A percentile compares a stretch with the other conserved stretches of the same genome.
Evolutionary conservation across 2,888 invertebrate genomes (phyloP).

Genomic region (Synanthedon myopaeformis): DNA sequence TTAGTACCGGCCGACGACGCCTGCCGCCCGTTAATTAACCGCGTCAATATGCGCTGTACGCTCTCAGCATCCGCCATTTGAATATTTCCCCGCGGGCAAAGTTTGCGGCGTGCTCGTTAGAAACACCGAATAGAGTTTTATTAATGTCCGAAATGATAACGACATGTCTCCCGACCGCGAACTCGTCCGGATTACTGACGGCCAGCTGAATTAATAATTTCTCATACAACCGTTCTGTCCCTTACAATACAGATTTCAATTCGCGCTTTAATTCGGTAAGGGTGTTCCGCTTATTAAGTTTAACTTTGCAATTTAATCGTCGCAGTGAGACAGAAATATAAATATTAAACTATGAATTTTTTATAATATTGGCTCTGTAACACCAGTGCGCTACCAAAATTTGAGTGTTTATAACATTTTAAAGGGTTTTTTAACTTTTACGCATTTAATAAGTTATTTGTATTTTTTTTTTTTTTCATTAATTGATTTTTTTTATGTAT

Average conservation of each 20-base stretch:
- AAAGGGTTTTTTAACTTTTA: too few species aligned
- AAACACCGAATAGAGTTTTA: constrained; percentile 45
- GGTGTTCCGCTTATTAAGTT: constrained; percentile 11
- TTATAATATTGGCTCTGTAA: neutral
- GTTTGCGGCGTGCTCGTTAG: constrained; percentile 37
- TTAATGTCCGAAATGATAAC: constrained; percentile 56
- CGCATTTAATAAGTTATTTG: too few species aligned
- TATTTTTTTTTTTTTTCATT: too few species aligned
- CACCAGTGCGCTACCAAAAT: too few species aligned
- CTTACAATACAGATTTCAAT: constrained; percentile 34
- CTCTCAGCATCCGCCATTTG: constrained; percentile 27
- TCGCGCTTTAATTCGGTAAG: constrained; percentile 37
- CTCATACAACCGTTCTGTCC: constrained; percentile 26
- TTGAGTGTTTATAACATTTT: too few species aligned
- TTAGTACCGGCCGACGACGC: neutral
- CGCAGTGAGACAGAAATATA: neutral
- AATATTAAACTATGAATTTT: neutral
- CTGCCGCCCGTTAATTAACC: constrained; percentile 30
- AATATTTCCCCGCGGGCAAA: constrained; percentile 40
- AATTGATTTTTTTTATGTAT: too few species aligned
- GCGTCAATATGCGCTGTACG: constrained; percentile 33
- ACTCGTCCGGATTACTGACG: constrained; percentile 39
- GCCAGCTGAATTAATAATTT: constrained; percentile 47
- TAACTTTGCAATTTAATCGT: neutral
- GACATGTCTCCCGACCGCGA: constrained; percentile 34